Evolutionary conservation across 2,113 vertebrate species (phyloP).

Genomic region (Semnornis frantzii): DNA sequence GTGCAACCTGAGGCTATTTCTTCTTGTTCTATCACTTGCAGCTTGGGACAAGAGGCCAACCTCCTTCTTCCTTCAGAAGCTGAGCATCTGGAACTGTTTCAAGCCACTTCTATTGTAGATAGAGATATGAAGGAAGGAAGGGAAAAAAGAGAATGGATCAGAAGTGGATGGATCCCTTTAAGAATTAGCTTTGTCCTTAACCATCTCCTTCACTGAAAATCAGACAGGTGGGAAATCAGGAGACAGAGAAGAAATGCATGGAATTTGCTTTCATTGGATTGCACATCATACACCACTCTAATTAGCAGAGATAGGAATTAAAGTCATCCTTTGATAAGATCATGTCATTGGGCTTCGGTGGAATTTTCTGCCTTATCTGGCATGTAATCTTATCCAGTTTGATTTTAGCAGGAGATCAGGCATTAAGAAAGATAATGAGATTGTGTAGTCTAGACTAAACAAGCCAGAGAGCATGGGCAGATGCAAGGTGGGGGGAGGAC

Average conservation of each 20-base stretch:
- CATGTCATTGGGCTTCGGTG: background rate
- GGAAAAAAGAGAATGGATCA: background rate
- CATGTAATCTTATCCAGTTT: background rate
- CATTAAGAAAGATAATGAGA: background rate
- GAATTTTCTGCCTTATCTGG: conserved; percentile 35
- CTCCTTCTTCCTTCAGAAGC: background rate
- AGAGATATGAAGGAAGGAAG: background rate
- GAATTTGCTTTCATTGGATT: conserved; percentile 5
- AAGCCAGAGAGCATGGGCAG: background rate
- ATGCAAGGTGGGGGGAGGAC: background rate
- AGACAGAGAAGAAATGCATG: background rate
- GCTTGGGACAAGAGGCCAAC: background rate
- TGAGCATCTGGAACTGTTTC: background rate
- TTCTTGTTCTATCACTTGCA: too few species aligned
- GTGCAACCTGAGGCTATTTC: too few species aligned
- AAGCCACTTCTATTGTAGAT: background rate
- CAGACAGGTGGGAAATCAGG: background rate
- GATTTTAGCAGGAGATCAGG: background rate
- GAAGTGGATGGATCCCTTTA: background rate
- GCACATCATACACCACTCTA: background rate
- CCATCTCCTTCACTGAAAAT: background rate
- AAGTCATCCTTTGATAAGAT: background rate
- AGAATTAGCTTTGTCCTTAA: background rate
- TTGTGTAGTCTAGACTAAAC: conserved; percentile 24
- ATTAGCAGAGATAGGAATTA: background rate